Evolutionary conservation across 2,888 invertebrate genomes (phyloP), one percentile per base, ranked within the genome.

Genomic region (Tolmerus cingulatus): DNA sequence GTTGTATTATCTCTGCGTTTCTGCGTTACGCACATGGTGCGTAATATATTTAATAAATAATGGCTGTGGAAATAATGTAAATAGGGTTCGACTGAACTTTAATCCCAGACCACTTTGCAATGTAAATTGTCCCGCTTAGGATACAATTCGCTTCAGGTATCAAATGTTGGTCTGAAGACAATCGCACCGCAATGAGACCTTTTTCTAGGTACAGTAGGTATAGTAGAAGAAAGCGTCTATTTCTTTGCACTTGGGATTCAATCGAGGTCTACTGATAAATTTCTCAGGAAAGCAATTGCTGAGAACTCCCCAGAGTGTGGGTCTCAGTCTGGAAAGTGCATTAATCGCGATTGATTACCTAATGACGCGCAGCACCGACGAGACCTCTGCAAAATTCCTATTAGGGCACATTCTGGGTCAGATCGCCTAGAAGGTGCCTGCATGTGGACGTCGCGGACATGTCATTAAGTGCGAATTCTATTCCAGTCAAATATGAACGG

Each of bases 361-460:
- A 66, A 66, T 66, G 66, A 66, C 55, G 76, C 34, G n/a, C 76
- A 37, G 43, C 14, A 46, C 76, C 30, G 76, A 76, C 14, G 12
- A 30, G 30, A 77, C 77, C 37, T 81, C 51, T 81, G 81, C 81
- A 81, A 81, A 81, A 51, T 55, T n/a, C 46, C 16, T 81, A 51
- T 9, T 30, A 23, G 81, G 81, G 55, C 46, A 81, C n/a, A 51
- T 81, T 81, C 81, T 81, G 23, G 81, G 81, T 81, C 81, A 81
- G 12, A 46, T 27, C 34, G 8, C 51, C 30, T 43, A 23, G 55
- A 23, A 27, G 55, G 81, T 16, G 27, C 5, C 46, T 78, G 40
- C 27, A 43, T 77, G 37, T 19, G 19, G 16, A 43, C 19, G 23
- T 27, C 46, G 46, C 12, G 23, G 51, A 66, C 66, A 27, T 30